phyloP scores from a whole-genome alignment of 1,140 invertebrate species.

The Schlechtendalia chinensis region DNA sequence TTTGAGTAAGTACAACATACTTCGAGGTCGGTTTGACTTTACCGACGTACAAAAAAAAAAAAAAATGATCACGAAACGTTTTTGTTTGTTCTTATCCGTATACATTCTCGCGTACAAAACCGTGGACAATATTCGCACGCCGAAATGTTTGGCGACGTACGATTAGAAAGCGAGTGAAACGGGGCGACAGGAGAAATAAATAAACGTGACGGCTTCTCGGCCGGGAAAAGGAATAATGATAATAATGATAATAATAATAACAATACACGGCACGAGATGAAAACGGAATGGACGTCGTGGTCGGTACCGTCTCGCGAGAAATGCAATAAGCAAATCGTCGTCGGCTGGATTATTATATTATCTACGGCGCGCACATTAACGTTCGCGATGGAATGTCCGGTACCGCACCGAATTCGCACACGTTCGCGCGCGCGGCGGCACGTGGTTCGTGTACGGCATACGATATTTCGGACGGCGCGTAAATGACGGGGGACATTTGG shows the following conservation, averaged over 20 bases:
- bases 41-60: background rate
- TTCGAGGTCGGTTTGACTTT: background rate
- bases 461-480: background rate
- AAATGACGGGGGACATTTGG: too few species aligned
- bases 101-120: background rate
- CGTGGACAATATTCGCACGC: background rate
- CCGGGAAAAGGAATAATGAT: too few species aligned
- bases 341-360: too few species aligned
- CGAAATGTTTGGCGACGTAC: background rate
- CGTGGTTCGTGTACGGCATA: background rate
- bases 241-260: too few species aligned
- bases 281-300: too few species aligned
- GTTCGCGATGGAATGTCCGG: background rate
- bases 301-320: too few species aligned
- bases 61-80: background rate
- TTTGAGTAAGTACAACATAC: too few species aligned
- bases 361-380: too few species aligned
- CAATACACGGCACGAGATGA: too few species aligned
- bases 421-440: background rate
- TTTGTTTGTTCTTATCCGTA: too few species aligned
- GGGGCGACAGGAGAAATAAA: background rate
- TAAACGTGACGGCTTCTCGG: too few species aligned
- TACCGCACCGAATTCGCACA: slow-evolving; percentile 20
- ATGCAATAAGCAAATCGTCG: slow-evolving; percentile 23
- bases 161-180: background rate